These are phyloP conservation scores for Cephus sareptanus DNA, from an alignment of 2,888 invertebrate species.

Conservation along the genomic window DNA sequence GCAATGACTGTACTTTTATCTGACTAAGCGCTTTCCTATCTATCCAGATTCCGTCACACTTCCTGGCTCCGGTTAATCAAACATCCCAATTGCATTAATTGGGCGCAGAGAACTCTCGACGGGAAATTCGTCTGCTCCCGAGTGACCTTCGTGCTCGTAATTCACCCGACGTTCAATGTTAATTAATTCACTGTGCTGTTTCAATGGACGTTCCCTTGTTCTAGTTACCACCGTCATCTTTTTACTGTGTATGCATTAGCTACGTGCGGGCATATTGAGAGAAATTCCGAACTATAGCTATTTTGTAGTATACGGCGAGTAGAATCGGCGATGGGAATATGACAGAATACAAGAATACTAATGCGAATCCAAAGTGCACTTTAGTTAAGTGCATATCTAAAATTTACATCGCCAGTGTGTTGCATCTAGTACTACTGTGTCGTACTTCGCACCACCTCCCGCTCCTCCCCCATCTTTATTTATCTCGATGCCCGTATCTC, in stretches of 20 bases:
- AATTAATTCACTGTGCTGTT: background rate
- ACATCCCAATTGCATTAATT: background rate
- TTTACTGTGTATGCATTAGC: background rate
- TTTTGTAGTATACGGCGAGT: background rate
- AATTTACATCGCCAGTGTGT: constrained; percentile 46
- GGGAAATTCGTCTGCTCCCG: background rate
- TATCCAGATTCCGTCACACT: too few relatives aligned
- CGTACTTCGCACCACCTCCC: background rate
- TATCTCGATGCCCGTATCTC: background rate
- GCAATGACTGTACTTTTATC: background rate
- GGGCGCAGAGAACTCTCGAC: background rate
- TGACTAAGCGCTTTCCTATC: too few relatives aligned
- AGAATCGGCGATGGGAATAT: background rate
- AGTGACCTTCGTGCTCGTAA: background rate
- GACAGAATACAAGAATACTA: background rate
- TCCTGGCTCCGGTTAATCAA: background rate
- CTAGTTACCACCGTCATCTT: background rate
- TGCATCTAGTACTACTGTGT: background rate
- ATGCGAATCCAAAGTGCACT: constrained; percentile 38
- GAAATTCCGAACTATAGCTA: background rate
- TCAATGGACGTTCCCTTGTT: background rate
- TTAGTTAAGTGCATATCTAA: constrained; percentile 49
- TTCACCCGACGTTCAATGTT: background rate
- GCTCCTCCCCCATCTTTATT: background rate
- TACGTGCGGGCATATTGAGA: background rate